Percentiles rank a stretch among this genome's conserved stretches.
Evolutionary conservation across 2,797 vertebrate species (phyloP).

Genomic region (Sandelia bainsii): DNA sequence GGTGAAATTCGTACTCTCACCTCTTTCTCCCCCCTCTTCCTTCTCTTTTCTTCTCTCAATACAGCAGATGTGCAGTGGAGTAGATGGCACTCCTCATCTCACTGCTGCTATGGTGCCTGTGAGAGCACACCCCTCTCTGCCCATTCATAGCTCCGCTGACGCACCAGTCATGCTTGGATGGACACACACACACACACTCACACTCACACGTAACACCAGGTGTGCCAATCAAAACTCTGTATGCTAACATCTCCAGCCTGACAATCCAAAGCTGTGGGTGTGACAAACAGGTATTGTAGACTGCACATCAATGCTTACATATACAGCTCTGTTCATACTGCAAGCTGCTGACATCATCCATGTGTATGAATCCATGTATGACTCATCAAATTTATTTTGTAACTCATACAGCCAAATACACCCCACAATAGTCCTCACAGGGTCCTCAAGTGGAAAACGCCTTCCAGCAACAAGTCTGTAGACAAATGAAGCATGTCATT

Average conservation of each 20-base stretch:
- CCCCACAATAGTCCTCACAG: constrained; percentile 10
- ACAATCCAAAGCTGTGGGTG: constrained; percentile 15
- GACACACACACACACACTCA: constrained; percentile 5
- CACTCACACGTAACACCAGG: constrained; percentile 29
- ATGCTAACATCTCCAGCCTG: constrained; percentile 22
- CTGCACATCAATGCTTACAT: constrained; percentile 9
- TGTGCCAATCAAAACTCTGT: constrained; percentile 48
- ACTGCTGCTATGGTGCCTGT: constrained; percentile 73
- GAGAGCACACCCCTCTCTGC: constrained; percentile 73
- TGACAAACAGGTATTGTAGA: constrained; percentile 8
- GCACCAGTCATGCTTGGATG: constrained; percentile 57
- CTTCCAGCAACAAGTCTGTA: constrained; percentile 72
- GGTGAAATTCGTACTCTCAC: constrained; percentile 65
- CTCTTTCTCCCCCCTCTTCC: constrained; percentile 54
- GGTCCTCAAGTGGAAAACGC: constrained; percentile 33
- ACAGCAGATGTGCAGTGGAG: constrained; percentile 63
- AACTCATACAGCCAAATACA: constrained; percentile 38
- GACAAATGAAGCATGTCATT: constrained; percentile 43
- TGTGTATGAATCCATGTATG: constrained; percentile 50
- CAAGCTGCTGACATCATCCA: constrained; percentile 53
- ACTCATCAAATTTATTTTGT: constrained; percentile 63
- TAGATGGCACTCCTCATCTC: constrained; percentile 74
- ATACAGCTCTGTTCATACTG: not conserved
- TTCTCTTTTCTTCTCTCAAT: constrained; percentile 61
- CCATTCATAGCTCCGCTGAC: constrained; percentile 80